Base-by-base conservation (phyloP, 2,113 vertebrate genomes). In the Pseudorhombus dupliciocellatus region DNA sequence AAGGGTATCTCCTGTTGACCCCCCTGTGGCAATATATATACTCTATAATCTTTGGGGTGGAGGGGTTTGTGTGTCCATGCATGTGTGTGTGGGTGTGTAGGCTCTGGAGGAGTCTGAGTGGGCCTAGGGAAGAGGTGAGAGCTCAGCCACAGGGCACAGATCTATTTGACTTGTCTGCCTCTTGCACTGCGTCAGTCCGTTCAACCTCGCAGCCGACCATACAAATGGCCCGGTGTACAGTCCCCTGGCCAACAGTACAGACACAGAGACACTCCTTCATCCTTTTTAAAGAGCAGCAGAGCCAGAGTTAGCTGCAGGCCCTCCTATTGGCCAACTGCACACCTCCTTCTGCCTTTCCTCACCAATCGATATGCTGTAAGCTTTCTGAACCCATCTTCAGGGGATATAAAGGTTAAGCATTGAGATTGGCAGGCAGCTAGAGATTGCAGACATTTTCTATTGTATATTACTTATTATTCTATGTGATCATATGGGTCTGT, bases 1-100 rank as follows among this genome's bases (percentile, higher is more conserved):
- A 72, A 61, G 58, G 85, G 75, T 83, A 77, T 76, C 72, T 80
- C 54, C 50, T 92, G 92, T 91, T 90, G 89, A 92, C 92, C 85
- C 66, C 78, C 75, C 72, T 21, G 56, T 81, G 71, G 83, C 71
- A 76, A 83, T 89, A 77, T 84, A 66, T 85, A 67, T 65, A 84
- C 91, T 88, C 84, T 86, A 85, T 87, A 84, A 89, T 84, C 59
- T 79, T 55, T 40, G 70, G 58, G 53, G 34, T 31, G 34, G 57
- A 40, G 70, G 58, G 53, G 34, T 31, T 26, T 30, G 34, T 46
- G 20, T 7, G 46, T n/a, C n/a, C n/a, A n/a, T n/a, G n/a, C n/a
- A n/a, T 18, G 42, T 18, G 42, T 5, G 15, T 46, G 63, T 40
- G 48, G 34, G 66, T 28, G 66, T 24, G 11, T 80, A 79, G 74